Percentiles rank a stretch among this genome's conserved stretches.
phyloP scores from a whole-genome alignment of 2,797 vertebrate species.

The Iguana delicatissima region DNA sequence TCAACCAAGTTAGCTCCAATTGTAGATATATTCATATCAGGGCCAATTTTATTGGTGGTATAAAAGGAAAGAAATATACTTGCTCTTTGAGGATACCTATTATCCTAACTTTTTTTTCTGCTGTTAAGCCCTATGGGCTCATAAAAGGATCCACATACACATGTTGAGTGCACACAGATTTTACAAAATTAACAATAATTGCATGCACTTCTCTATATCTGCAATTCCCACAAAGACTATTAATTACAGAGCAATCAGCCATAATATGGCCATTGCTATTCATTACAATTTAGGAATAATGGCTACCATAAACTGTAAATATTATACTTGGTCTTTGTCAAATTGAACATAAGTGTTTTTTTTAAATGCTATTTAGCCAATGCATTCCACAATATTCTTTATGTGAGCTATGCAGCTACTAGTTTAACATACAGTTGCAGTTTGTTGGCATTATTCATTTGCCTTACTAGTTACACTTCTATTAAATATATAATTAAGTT shows the following conservation, averaged over 20 bases:
- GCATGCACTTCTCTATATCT: constrained; percentile 6
- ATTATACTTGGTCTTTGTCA: constrained; percentile 16
- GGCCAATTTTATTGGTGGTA: neutral
- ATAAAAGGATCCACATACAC: constrained; percentile 17
- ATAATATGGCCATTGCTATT: constrained; percentile 33
- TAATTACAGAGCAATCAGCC: constrained; percentile 20
- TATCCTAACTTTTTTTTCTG: neutral
- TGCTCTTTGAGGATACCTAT: constrained; percentile 4
- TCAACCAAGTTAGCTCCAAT: neutral
- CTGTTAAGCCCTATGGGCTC: constrained; percentile 15
- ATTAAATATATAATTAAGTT: neutral
- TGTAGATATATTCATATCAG: neutral
- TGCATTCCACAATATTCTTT: neutral
- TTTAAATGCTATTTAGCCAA: neutral
- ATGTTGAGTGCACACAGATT: constrained; percentile 30
- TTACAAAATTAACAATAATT: constrained; percentile 41
- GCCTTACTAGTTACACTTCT: neutral
- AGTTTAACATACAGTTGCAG: neutral
- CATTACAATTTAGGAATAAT: constrained; percentile 1
- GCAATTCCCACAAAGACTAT: constrained; percentile 21
- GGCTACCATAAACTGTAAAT: constrained; percentile 16
- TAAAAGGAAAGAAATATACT: neutral
- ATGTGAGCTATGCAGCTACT: neutral
- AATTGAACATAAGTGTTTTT: neutral
- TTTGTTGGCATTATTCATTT: neutral